A percentile compares a stretch with the other conserved stretches of the same genome.
Evolutionary conservation across 2,888 invertebrate species (phyloP).

Genomic region (Nineta flava): DNA sequence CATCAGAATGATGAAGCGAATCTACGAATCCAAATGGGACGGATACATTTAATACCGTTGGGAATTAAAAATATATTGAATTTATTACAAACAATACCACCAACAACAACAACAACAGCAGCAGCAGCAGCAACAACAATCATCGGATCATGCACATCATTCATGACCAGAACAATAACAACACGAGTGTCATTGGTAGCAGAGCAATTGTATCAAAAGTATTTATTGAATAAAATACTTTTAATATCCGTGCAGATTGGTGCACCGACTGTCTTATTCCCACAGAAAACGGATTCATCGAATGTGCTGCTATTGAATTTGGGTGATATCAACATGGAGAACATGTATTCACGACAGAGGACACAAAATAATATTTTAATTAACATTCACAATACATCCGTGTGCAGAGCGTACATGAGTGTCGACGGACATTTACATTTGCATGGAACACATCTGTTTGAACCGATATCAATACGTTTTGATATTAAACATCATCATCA

Average conservation of each 20-base stretch:
- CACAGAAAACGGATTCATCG: constrained; percentile 64
- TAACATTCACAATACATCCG: constrained; percentile 48
- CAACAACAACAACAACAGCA: too few relatives aligned
- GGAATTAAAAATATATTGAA: not conserved
- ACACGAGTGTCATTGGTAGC: too few relatives aligned
- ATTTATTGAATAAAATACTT: not conserved
- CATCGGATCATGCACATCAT: too few relatives aligned
- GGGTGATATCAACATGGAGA: constrained; percentile 62
- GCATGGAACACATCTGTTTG: constrained; percentile 40
- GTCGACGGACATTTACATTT: constrained; percentile 55
- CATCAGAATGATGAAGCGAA: constrained; percentile 54
- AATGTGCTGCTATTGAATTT: constrained; percentile 60
- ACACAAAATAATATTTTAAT: constrained; percentile 55
- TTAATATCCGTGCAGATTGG: constrained; percentile 46
- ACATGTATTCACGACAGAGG: constrained; percentile 46
- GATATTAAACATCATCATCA: constrained; percentile 41
- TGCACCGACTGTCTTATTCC: constrained; percentile 58
- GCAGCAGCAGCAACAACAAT: too few relatives aligned
- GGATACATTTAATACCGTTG: constrained; percentile 40
- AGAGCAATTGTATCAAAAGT: too few relatives aligned
- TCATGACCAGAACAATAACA: too few relatives aligned
- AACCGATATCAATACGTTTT: constrained; percentile 52
- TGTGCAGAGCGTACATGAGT: constrained; percentile 56
- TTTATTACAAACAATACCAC: not conserved
- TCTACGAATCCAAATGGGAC: constrained; percentile 49